Percentiles rank a stretch among this genome's conserved stretches.
These are phyloP conservation scores for Chelonoidis abingdonii DNA, from an alignment of 2,113 vertebrate species.

Conservation along the genomic window DNA sequence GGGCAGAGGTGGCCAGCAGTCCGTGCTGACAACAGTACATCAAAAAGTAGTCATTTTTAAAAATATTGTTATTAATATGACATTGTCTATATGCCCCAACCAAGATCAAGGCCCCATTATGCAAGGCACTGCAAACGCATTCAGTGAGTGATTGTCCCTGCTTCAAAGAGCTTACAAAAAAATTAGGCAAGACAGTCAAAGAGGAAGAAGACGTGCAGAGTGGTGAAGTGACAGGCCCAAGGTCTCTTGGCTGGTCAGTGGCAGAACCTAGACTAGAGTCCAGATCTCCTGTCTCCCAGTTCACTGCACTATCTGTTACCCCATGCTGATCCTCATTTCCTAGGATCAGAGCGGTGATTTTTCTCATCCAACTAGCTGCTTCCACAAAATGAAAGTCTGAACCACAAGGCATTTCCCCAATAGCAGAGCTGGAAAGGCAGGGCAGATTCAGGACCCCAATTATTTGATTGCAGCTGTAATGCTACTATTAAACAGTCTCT, in stretches of 20 bases:
- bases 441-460: background rate
- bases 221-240: accelerated
- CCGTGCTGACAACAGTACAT: background rate
- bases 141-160: background rate
- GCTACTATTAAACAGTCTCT: background rate
- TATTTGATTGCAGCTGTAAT: background rate
- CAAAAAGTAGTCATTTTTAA: accelerated
- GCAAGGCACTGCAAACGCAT: background rate
- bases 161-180: background rate
- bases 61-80: background rate
- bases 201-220: background rate
- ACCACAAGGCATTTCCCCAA: background rate
- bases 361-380: background rate
- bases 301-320: background rate
- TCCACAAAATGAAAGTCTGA: background rate
- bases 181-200: background rate
- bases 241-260: background rate
- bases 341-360: background rate
- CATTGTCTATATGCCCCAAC: background rate
- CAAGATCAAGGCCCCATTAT: accelerated
- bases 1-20: background rate
- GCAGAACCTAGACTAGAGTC: background rate
- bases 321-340: background rate
- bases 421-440: background rate
- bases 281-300: background rate